Base-by-base conservation (phyloP, 2,797 vertebrate species). In the Takifugu ocellatus region DNA sequence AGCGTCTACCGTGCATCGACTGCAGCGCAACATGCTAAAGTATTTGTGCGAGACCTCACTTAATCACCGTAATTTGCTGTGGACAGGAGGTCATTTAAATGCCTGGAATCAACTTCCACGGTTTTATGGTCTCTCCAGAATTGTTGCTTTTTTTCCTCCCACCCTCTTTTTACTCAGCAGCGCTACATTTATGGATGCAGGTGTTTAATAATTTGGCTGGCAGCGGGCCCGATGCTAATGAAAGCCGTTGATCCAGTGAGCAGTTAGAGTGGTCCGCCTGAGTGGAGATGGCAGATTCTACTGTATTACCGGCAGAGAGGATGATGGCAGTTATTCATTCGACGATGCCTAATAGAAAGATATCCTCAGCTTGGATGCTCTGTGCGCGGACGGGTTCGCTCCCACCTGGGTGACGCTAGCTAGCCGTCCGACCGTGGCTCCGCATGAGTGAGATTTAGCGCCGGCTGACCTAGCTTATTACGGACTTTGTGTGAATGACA, bases 311-410 rank as follows among this genome's bases (percentile, higher is more conserved):
- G 43, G 51, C 61, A 70, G 75, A 77, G 78, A 77, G 73, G 71
- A 75, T 82, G 70, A 82, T 75, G 67, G 63, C 42, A 7, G 58
- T 73, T 78, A 79, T 83, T 84, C 61, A 84, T 82, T 81, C 67
- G 72, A 85, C 68, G 69, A 69, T 53, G 27, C 70, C 64, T 79
- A 81, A 81, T 76, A 63, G 64, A 75, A 72, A 61, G 55, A 39
- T 11, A 33, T 33, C 33, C 33, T 9, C 9, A 3, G 33, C 51
- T 21, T 58, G 45, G 51, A 39, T 63, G 46, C 52, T 44, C 12
- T 51, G 15, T 31, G 29, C n/a, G 29, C 29, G n/a, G 42, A 51
- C 63, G 52, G 61, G 45, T 58, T 14, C 57, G 42, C 67, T 54
- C 52, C 72, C 70, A 60, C 57, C 71, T 75, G 83, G 36, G 76